phyloP scores from a whole-genome alignment of 2,888 invertebrate genomes.

The Xestobium rufovillosum region DNA sequence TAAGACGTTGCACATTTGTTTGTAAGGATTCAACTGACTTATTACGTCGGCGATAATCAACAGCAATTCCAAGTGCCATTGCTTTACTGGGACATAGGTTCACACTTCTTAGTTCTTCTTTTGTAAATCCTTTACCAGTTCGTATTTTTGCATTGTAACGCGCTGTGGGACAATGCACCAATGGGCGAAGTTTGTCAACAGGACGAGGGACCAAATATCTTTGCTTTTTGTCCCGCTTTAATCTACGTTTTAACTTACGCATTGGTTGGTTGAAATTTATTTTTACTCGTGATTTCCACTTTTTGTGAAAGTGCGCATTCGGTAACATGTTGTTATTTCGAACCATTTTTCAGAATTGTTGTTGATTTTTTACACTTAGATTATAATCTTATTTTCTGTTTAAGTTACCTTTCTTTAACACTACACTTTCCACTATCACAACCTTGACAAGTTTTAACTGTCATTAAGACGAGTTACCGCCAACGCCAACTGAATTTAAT shows the following conservation, averaged over 20 bases:
- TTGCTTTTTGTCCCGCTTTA: conserved; percentile 79
- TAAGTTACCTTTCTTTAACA: too few species aligned
- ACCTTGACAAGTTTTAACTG: too few species aligned
- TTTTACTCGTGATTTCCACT: conserved; percentile 93
- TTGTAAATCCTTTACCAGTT: conserved; percentile 86
- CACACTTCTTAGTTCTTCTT: conserved; percentile 87
- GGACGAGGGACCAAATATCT: conserved; percentile 81
- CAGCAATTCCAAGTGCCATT: conserved; percentile 83
- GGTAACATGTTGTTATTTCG: conserved; percentile 95
- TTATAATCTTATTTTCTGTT: too few species aligned
- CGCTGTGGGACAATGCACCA: conserved; percentile 84
- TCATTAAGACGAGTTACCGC: too few species aligned
- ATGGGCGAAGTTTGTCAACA: conserved; percentile 72
- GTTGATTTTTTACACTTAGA: too few species aligned
- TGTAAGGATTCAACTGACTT: conserved; percentile 84
- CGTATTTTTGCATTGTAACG: conserved; percentile 88
- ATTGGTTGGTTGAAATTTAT: conserved; percentile 97
- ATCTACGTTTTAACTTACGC: conserved; percentile 74
- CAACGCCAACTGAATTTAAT: too few species aligned
- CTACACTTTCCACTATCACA: too few species aligned
- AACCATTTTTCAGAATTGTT: conserved; percentile 58
- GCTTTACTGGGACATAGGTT: conserved; percentile 76
- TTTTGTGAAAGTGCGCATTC: conserved; percentile 97
- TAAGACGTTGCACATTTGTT: conserved; percentile 83
- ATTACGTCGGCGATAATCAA: conserved; percentile 87